Base-by-base conservation (phyloP, 2,797 vertebrate species). In the Acanthiza pusilla region DNA sequence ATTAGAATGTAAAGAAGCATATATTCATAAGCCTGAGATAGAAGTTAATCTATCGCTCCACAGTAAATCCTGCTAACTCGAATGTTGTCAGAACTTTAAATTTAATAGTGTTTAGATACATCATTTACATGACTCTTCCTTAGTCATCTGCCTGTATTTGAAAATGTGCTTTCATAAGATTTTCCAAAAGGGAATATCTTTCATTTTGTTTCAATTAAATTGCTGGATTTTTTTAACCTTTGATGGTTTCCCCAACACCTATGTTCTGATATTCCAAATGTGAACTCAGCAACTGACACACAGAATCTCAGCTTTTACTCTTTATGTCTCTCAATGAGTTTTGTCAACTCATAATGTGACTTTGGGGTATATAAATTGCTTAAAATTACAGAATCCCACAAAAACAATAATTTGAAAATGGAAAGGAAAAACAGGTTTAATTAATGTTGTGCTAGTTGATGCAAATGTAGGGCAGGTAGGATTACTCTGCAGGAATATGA, bases 401-500 rank as follows among this genome's bases (percentile, higher is more conserved):
- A 84, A 20, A 88, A 26, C 23, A 89, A 27, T 51, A 75, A 94
- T 29, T 79, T 89, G 53, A 62, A 95, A 92, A 93, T 50, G 27
- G 36, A 93, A 91, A 77, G 36, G 21, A 54, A 88, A 88, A 74
- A 8, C 30, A 25, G 22, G 42, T 75, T 66, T 73, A 66, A 36
- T 58, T 86, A 81, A 48, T 68, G 25, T 43, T 78, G 22, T 70
- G 25, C 40, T 79, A 55, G 36, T 34, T 85, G 45, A 78, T 86
- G 75, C 23, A 93, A 68, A 89, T 50, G 43, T 38, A 78, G 50
- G 91, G 65, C 70, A 93, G 53, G 15, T 17, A 70, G 53, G 48
- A 38, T 57, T 87, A 92, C 62, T 97, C 62, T 96, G 96, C 76
- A 96, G 85, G 83, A 97, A 83, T 50, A 71, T 30, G 9, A 45